Percentiles rank a stretch among this genome's conserved stretches.
phyloP scores from a whole-genome alignment of 2,113 vertebrate genomes.

The Protomyctophum bolini region DNA sequence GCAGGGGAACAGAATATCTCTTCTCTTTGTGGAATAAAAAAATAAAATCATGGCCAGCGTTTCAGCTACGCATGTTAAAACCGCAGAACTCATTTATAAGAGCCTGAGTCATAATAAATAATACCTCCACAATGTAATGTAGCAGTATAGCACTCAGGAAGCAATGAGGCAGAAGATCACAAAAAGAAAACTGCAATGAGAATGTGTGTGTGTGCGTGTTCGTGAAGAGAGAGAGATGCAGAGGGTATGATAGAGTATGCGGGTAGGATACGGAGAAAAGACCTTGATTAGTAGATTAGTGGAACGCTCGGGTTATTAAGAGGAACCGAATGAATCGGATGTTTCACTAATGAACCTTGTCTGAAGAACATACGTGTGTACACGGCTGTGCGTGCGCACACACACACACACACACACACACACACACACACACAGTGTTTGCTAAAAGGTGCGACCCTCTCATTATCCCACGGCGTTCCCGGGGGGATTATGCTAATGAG shows the following conservation, averaged over 20 bases:
- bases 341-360: constrained; percentile 67
- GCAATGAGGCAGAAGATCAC: constrained; percentile 16
- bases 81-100: not conserved
- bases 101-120: not conserved
- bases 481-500: constrained; percentile 72
- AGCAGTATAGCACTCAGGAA: not conserved
- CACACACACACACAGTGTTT: constrained; percentile 45
- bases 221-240: not conserved
- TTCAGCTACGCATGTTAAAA: not conserved
- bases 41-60: not conserved
- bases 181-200: constrained; percentile 11
- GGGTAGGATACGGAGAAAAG: constrained; percentile 3
- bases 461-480: constrained; percentile 66
- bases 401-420: constrained; percentile 29
- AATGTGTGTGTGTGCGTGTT: constrained; percentile 3
- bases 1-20: constrained; percentile 10
- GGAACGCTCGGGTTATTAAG: constrained; percentile 60
- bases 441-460: constrained; percentile 61
- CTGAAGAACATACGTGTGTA: constrained; percentile 26
- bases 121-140: not conserved
- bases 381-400: constrained; percentile 9
- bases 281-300: constrained; percentile 51
- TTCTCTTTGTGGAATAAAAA: not conserved
- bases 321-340: constrained; percentile 56
- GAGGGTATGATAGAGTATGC: not conserved